These are phyloP conservation scores for Poecilia gillii DNA, from an alignment of 2,797 vertebrate genomes.

Conservation along the genomic window DNA sequence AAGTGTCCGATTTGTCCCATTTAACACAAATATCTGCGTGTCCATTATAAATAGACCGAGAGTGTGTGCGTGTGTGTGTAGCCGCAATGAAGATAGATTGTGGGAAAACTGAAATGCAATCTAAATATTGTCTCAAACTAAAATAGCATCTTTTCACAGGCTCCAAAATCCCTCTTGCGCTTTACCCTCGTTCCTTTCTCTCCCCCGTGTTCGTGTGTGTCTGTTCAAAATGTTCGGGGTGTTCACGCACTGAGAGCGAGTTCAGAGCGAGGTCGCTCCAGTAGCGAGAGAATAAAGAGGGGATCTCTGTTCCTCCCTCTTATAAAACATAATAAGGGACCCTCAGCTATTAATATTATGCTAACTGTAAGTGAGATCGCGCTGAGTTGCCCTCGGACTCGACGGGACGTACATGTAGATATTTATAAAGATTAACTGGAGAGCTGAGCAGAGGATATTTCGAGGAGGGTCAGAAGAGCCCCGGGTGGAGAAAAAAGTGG, in stretches of 20 bases:
- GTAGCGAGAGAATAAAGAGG: conserved; percentile 16
- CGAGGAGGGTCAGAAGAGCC: conserved; percentile 63
- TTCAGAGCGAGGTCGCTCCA: conserved; percentile 74
- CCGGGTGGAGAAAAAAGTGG: conserved; percentile 74
- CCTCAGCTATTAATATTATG: conserved; percentile 3
- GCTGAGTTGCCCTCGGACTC: conserved; percentile 14
- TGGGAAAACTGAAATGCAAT: not conserved
- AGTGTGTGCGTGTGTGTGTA: not conserved
- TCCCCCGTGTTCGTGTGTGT: conserved; percentile 12
- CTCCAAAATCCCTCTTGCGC: not conserved
- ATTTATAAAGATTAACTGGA: conserved; percentile 28
- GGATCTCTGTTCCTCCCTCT: conserved; percentile 13
- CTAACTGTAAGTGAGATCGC: conserved; percentile 16
- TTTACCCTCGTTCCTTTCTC: conserved; percentile 8
- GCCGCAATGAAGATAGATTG: not conserved
- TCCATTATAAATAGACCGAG: not conserved
- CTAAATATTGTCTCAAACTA: conserved; percentile 23
- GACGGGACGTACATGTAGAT: conserved; percentile 37
- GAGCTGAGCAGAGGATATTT: conserved; percentile 69
- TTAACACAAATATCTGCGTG: no score
- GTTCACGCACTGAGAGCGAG: conserved; percentile 62
- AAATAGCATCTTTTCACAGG: conserved; percentile 20
- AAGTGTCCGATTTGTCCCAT: conserved; percentile 38
- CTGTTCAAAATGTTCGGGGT: conserved; percentile 57
- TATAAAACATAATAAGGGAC: conserved; percentile 18